Evolutionary conservation across 2,797 vertebrate species (phyloP).

Genomic region (Poeciliopsis gracilis): DNA sequence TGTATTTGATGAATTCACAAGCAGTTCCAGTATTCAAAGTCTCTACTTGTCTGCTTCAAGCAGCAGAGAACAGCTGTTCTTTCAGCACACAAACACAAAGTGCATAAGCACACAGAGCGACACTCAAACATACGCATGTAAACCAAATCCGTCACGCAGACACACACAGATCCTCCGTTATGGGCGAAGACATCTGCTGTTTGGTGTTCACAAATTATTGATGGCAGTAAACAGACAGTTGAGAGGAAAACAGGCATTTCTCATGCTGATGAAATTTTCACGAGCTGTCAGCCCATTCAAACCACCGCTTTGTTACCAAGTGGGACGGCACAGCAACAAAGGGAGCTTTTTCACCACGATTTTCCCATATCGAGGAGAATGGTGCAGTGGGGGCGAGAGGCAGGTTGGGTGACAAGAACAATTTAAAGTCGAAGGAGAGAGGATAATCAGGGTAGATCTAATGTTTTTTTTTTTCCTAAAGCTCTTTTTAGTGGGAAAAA

Average conservation of each 20-base stretch:
- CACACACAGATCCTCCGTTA: conserved; percentile 34
- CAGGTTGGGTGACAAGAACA: conserved; percentile 35
- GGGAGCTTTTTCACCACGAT: conserved; percentile 25
- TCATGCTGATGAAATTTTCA: conserved; percentile 74
- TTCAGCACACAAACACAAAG: conserved; percentile 4
- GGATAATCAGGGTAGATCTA: conserved; percentile 4
- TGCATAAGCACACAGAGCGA: not conserved
- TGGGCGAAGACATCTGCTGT: conserved; percentile 67
- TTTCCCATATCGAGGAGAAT: conserved; percentile 43
- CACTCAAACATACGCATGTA: conserved; percentile 13
- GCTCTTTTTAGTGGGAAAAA: conserved; percentile 6
- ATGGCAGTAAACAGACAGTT: conserved; percentile 75
- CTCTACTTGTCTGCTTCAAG: conserved; percentile 47
- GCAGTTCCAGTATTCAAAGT: conserved; percentile 47
- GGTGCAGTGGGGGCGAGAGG: not conserved
- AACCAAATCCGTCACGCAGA: conserved; percentile 14
- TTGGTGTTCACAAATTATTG: conserved; percentile 76
- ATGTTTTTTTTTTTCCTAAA: not conserved
- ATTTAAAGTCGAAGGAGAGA: conserved; percentile 25
- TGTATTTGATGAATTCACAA: conserved; percentile 55
- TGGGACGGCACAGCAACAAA: conserved; percentile 43
- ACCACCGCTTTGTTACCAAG: conserved; percentile 58
- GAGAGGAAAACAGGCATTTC: conserved; percentile 71
- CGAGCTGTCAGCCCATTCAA: conserved; percentile 66
- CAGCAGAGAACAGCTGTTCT: conserved; percentile 55